Conservation (phyloP, 2,113 vertebrate genomes). For the Pterophyllum scalare region DNA sequence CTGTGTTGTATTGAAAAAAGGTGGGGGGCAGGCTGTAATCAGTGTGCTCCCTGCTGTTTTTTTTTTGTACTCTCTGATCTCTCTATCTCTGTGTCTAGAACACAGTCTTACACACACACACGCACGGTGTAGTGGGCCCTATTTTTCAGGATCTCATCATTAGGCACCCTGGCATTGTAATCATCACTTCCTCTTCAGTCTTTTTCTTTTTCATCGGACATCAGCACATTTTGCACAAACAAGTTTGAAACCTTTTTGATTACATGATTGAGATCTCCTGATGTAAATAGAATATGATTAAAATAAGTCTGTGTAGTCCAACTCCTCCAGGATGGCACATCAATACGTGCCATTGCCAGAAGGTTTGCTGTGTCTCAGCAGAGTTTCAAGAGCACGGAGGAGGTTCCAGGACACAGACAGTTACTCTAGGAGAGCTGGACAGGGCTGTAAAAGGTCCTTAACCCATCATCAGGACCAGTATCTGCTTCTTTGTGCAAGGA, state of each 20-base stretch:
- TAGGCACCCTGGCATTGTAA: slow-evolving; percentile 39
- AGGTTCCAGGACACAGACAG: no score
- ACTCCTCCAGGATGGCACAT: no score
- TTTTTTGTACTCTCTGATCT: slow-evolving; percentile 57
- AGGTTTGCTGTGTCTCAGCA: no score
- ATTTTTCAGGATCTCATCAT: slow-evolving; percentile 49
- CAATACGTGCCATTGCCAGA: no score
- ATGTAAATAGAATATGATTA: slow-evolving; percentile 12
- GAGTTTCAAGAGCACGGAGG: no score
- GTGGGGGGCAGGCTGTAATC: slow-evolving; percentile 56
- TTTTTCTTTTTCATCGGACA: slow-evolving; percentile 21
- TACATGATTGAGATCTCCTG: slow-evolving; percentile 22
- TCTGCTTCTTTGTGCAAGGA: no score
- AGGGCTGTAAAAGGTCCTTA: no score
- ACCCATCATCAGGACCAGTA: no score
- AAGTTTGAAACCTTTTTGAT: slow-evolving; percentile 35
- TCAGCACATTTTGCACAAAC: slow-evolving; percentile 16
- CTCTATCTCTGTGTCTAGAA: slow-evolving; percentile 8
- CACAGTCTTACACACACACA: slow-evolving; percentile 5
- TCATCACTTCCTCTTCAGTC: slow-evolving; percentile 50
- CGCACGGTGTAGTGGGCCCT: slow-evolving; percentile 9
- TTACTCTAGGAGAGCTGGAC: no score
- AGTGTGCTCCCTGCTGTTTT: slow-evolving; percentile 52
- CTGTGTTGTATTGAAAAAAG: slow-evolving; percentile 56
- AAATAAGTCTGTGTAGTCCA: background rate